Evolutionary conservation across 2,888 invertebrate genomes (phyloP).

Genomic region (Lochmaea capreae): DNA sequence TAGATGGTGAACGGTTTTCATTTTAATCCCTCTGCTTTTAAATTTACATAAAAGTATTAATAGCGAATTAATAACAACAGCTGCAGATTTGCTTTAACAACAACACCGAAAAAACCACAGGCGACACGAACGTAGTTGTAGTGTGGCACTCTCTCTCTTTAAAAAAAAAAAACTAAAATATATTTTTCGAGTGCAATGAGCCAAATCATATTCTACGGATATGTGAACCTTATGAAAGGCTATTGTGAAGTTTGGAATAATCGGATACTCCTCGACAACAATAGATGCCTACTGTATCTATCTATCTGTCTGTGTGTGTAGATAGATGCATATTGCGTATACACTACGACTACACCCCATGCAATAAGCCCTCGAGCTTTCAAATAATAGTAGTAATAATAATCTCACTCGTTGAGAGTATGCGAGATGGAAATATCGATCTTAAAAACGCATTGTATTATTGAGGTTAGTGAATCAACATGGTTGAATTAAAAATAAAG

Average conservation of each 20-base stretch:
- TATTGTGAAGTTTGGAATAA: constrained; percentile 60
- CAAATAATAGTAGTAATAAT: constrained; percentile 45
- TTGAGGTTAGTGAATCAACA: constrained; percentile 29
- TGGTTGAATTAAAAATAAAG: background rate
- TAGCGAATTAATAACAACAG: constrained; percentile 43
- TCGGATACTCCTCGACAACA: constrained; percentile 62
- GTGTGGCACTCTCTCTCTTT: constrained; percentile 45
- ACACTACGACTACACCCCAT: constrained; percentile 42
- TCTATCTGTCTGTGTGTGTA: constrained; percentile 54
- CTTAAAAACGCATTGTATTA: constrained; percentile 22
- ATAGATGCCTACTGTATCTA: constrained; percentile 60
- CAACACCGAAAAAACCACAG: constrained; percentile 53
- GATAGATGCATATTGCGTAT: constrained; percentile 42
- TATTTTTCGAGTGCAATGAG: constrained; percentile 65
- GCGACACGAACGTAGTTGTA: constrained; percentile 46
- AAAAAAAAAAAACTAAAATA: constrained; percentile 58
- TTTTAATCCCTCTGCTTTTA: background rate
- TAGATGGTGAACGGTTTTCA: background rate
- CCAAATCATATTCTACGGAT: constrained; percentile 65
- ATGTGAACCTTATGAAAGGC: constrained; percentile 62
- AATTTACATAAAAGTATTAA: constrained; percentile 41
- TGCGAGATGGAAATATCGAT: constrained; percentile 32
- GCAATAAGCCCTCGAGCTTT: constrained; percentile 42
- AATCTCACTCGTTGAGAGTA: constrained; percentile 41
- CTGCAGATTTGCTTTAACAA: constrained; percentile 36